Evolutionary conservation across 2,888 invertebrate genomes (phyloP), one percentile per base, ranked within the genome.

Genomic region (Lasius platythorax): DNA sequence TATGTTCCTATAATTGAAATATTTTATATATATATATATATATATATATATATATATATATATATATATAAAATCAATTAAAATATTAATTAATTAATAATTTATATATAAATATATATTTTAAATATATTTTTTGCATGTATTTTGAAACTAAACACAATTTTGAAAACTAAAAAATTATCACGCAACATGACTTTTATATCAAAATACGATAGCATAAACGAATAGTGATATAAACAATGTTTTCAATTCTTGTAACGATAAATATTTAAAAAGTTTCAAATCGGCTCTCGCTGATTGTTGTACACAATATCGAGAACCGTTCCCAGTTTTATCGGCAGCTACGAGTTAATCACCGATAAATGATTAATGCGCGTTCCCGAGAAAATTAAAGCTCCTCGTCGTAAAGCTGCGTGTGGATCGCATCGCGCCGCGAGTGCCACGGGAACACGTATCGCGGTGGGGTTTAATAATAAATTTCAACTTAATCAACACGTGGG

Each of bases 361-460:
- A 79, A 76, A 79, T 79, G 70, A 79, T 70, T 79, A 79, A 79
- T 70, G 70, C 58, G 70, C 79, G 79, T 79, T 79, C 61, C 33
- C 58, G 46, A 68, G 46, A 23, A 70, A 79, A 79, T 79, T 79
- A 79, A 79, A 79, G 70, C 46, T 58, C 11, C 58, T 79, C 79
- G 79, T 79, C 79, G 46, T 79, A 79, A 79, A 79, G 58, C 30
- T 79, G 58, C 58, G 46, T 43, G 28, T 12, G 70, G 70, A 70
- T 70, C 30, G 50, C 68, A 68, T 68, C 53, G 70, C 70, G 30
- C 53, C n/a, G 50, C 50, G 70, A 70, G 15, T 70, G 33, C n/a
- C n/a, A 50, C 56, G 43, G 43, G 58, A 79, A 58, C 43, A 68
- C n/a, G 61, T 61, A 68, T 68, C 70, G 53, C 53, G 58, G 33